A percentile compares a stretch with the other conserved stretches of the same genome.
These are phyloP conservation scores for Recurvirostra avosetta DNA, from an alignment of 2,113 vertebrate genomes.

Conservation along the genomic window DNA sequence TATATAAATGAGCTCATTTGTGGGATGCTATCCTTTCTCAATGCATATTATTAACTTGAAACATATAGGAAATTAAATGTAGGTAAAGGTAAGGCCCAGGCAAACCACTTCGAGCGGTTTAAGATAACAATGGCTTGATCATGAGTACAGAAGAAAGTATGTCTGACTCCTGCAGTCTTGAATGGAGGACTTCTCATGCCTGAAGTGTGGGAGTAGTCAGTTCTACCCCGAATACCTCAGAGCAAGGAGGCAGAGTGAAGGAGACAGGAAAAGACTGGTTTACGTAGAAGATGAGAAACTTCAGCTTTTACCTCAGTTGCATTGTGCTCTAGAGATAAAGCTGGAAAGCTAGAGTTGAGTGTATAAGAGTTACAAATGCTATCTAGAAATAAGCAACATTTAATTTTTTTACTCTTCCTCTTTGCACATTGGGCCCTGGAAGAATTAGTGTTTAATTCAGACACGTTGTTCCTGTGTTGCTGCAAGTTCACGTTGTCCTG, in stretches of 20 bases:
- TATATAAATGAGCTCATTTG: not conserved
- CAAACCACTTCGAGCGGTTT: not conserved
- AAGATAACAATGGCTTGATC: not conserved
- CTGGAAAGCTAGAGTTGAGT: not conserved
- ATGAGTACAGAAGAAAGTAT: not conserved
- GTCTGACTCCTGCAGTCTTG: not conserved
- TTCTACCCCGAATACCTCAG: not conserved
- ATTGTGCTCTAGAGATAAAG: not conserved
- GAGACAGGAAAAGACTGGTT: not conserved
- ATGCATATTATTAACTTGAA: not conserved
- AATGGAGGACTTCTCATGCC: too few relatives aligned
- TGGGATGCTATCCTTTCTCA: not conserved
- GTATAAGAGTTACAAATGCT: not conserved
- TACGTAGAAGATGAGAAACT: not conserved
- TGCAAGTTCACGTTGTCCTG: not conserved
- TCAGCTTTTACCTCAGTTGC: not conserved
- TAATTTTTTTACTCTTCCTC: not conserved
- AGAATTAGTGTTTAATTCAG: not conserved
- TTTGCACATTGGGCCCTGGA: not conserved
- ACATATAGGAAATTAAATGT: not conserved
- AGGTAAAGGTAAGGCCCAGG: not conserved
- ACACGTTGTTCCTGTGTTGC: not conserved
- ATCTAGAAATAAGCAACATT: not conserved
- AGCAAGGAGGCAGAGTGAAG: not conserved
- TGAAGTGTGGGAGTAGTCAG: not conserved